Evolutionary conservation across 35 echinoderm and acorn worm genomes (phyloP).

Genomic region (Lytechinus pictus): DNA sequence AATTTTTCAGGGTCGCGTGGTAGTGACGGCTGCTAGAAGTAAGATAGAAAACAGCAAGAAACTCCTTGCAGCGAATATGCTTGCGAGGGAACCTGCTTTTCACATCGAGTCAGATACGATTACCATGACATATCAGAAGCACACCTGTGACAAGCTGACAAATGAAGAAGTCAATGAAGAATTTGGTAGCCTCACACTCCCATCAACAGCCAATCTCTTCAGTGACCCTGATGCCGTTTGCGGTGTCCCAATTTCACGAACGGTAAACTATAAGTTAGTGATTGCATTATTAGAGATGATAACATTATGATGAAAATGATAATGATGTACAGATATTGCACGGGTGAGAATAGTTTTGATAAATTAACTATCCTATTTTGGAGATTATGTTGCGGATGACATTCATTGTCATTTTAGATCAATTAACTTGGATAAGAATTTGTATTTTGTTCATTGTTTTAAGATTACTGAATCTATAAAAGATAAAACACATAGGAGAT

Average conservation of each 20-base stretch:
- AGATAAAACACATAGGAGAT: too few species aligned
- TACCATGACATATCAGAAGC: constrained; percentile 27
- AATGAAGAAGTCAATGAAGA: constrained; percentile 10
- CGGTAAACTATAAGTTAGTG: too few species aligned
- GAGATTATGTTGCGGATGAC: too few species aligned
- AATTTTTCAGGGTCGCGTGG: not conserved
- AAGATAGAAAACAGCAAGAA: not conserved
- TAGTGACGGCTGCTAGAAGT: not conserved
- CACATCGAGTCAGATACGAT: constrained; percentile 38
- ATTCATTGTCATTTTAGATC: too few species aligned
- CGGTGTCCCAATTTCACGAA: not conserved
- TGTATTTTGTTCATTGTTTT: too few species aligned
- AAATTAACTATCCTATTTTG: too few species aligned
- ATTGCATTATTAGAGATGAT: not conserved
- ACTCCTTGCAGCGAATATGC: constrained; percentile 49
- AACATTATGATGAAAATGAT: not conserved
- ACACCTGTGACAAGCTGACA: not conserved
- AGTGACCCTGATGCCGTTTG: not conserved
- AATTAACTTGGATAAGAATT: too few species aligned
- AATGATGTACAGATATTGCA: too few species aligned
- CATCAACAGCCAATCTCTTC: constrained; percentile 50
- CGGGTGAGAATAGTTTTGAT: too few species aligned
- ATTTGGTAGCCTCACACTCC: constrained; percentile 54
- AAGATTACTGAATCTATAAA: too few species aligned
- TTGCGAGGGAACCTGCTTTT: constrained; percentile 57